Conservation (phyloP, 1,140 invertebrate species). For the Anagrus nilaparvatae region DNA sequence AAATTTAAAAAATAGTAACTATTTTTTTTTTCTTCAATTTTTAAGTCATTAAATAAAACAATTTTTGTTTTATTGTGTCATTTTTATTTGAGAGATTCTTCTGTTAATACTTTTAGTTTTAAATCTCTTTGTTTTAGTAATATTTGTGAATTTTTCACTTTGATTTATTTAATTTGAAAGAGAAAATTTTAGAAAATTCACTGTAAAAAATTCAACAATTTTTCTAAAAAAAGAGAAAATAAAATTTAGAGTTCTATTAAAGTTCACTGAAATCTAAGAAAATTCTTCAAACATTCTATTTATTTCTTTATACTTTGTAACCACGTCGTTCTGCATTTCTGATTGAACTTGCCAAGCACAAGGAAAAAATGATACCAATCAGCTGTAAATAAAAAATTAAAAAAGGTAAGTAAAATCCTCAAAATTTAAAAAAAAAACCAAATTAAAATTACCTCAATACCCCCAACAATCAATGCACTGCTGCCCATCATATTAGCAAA, state of each 20-base stretch:
- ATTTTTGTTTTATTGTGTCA: too few species aligned
- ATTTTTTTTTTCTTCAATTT: too few species aligned
- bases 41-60: too few species aligned
- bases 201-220: background rate
- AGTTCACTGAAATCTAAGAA: too few species aligned
- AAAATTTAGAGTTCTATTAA: background rate
- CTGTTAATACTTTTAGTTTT: too few species aligned
- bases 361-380: constrained; percentile 74
- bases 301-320: constrained; percentile 27
- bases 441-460: constrained; percentile 47
- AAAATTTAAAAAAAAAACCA: constrained; percentile 4
- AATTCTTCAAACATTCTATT: too few species aligned
- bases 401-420: background rate
- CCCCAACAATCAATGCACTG: constrained; percentile 55
- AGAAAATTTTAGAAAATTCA: background rate
- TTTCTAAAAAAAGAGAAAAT: background rate
- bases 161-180: background rate
- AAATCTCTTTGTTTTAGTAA: too few species aligned
- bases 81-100: too few species aligned
- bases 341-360: constrained; percentile 70
- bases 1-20: too few species aligned
- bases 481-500: constrained; percentile 49
- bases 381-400: constrained; percentile 44
- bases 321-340: constrained; percentile 52
- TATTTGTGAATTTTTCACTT: background rate